Evolutionary conservation across 2,797 vertebrate genomes (phyloP).

Genomic region (Amniataba percoides): DNA sequence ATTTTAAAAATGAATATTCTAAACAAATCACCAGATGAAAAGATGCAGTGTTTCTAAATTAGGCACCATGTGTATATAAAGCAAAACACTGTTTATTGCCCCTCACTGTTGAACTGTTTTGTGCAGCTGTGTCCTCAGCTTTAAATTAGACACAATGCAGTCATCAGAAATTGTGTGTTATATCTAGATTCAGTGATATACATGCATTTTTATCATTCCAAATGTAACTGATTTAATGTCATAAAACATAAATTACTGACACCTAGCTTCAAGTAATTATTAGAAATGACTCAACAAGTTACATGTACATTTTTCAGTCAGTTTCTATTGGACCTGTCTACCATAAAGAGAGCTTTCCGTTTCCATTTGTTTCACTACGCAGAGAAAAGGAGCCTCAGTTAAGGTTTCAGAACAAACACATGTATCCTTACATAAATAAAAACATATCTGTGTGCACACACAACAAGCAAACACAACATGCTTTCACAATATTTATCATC

Average conservation of each 20-base stretch:
- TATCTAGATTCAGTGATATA: not conserved
- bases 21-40: not conserved
- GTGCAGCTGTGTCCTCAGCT: not conserved
- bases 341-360: not conserved
- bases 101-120: not conserved
- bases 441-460: not conserved
- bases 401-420: constrained; percentile 1
- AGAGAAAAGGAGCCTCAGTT: not conserved
- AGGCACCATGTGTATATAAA: not conserved
- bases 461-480: constrained; percentile 12
- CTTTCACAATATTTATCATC: constrained; percentile 6
- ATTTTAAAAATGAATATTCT: not conserved
- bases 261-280: not conserved
- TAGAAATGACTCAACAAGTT: not conserved
- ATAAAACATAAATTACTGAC: not conserved
- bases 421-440: not conserved
- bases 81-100: not conserved
- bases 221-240: not conserved
- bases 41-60: not conserved
- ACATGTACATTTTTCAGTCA: not conserved
- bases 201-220: not conserved
- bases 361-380: not conserved
- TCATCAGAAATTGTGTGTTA: not conserved
- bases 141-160: not conserved
- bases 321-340: not conserved